A percentile compares a stretch with the other conserved stretches of the same genome.
Evolutionary conservation across 1,140 invertebrate genomes (phyloP).

Genomic region (Contarinia nasturtii): DNA sequence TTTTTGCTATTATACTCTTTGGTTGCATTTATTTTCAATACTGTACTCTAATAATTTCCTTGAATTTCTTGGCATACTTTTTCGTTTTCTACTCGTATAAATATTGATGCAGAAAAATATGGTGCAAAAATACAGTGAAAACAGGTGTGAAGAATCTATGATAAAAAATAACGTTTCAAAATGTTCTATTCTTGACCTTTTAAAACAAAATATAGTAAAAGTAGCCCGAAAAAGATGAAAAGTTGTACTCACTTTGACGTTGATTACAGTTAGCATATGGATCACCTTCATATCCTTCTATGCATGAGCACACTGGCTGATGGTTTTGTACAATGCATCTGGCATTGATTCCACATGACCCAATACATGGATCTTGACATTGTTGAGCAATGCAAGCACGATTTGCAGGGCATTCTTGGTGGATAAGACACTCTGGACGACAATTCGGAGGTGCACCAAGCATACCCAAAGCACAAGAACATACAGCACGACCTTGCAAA

Average conservation of each 20-base stretch:
- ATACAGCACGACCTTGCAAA: constrained; percentile 46
- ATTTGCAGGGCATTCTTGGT: constrained; percentile 58
- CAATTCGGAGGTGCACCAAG: constrained; percentile 66
- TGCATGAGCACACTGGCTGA: constrained; percentile 56
- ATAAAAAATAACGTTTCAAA: no score
- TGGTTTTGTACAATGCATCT: constrained; percentile 58
- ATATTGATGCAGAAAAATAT: constrained; percentile 2
- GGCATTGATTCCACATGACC: constrained; percentile 66
- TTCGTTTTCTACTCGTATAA: neutral
- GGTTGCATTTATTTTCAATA: no score
- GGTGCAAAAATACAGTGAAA: constrained; percentile 5
- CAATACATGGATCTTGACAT: constrained; percentile 62
- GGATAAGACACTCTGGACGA: constrained; percentile 55
- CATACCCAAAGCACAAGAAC: constrained; percentile 55
- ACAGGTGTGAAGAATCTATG: neutral
- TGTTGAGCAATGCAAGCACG: constrained; percentile 56
- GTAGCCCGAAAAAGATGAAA: no score
- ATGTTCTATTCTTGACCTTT: neutral
- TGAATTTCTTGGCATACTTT: no score
- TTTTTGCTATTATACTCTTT: no score
- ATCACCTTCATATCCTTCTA: constrained; percentile 58
- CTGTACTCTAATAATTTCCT: no score
- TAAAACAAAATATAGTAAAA: no score
- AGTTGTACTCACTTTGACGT: constrained; percentile 35
- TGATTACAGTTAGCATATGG: constrained; percentile 56